Base-by-base conservation (phyloP, 1,140 invertebrate genomes). In the Dendrolimus punctatus region DNA sequence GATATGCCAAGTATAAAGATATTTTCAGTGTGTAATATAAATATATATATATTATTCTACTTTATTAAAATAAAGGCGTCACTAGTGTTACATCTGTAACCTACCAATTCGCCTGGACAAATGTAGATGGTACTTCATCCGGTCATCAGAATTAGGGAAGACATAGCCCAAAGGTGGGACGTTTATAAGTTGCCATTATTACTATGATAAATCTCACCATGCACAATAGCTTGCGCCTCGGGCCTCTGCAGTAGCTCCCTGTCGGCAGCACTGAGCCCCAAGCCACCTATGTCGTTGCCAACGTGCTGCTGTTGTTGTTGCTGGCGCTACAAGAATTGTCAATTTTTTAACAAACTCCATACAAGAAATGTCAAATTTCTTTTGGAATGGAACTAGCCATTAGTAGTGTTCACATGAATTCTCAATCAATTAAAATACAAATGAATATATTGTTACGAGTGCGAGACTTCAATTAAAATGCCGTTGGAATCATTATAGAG, bases 181-280 rank as follows among this genome's bases (percentile, higher is more conserved):
- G 23, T 23, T 23, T 23, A 23, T 23, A 3, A 23, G 23, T 23
- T 23, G 23, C 23, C 23, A 23, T 23, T 23, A 23, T 23, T 23
- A 23, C 23, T 23, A 23, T 62, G 4, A 48, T 4, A 23, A 8
- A 46, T 7, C 59, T 46, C 48, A 89, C 93, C 92, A 75, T 91
- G 90, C 66, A 94, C 89, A 41, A 94, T 92, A 42, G 91, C 91
- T 73, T 92, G 91, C 5, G 93, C 92, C 79, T 94, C 93, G 0
- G 92, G 92, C 60, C 92, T 76, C 69, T 91, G 91, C 40, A 94
- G 66, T 46, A 94, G 77, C 55, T 93, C 92, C 40, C 90, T 80
- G 57, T 84, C 80, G 6, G 70, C 58, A 39, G 58, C 39, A 39
- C 57, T 49, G 43, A 60, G 48, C 44, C 59, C 44, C 53, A 66